phyloP scores from a whole-genome alignment of 2,888 invertebrate genomes.

The Nephrotoma guestfalica region DNA sequence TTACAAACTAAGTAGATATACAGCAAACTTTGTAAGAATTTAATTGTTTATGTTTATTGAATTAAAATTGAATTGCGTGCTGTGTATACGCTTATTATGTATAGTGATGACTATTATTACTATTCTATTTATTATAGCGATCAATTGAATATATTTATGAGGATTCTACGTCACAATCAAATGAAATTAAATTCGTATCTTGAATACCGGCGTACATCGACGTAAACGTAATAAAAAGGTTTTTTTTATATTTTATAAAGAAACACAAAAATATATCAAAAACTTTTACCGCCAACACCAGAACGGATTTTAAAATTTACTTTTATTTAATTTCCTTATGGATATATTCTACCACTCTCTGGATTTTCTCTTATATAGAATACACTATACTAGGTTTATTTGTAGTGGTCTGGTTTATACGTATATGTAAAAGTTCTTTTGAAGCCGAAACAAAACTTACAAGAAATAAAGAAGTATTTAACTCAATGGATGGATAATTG shows the following conservation, averaged over 20 bases:
- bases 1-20: background rate
- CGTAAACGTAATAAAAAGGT: background rate
- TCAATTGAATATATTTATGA: background rate
- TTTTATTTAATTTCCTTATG: background rate
- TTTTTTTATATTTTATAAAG: background rate
- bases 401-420: background rate
- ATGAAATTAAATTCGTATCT: background rate
- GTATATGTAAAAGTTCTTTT: background rate
- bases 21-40: background rate
- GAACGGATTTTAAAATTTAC: background rate
- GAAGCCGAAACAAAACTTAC: background rate
- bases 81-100: background rate
- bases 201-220: too few species aligned
- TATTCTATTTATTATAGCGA: background rate
- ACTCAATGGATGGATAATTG: slow-evolving; percentile 1
- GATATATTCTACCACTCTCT: background rate
- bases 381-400: background rate
- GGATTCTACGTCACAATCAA: background rate
- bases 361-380: background rate
- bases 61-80: background rate
- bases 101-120: background rate
- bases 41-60: background rate
- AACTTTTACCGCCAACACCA: background rate
- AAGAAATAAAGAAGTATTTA: background rate
- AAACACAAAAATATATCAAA: background rate